Conservation (phyloP, 1,140 invertebrate genomes). For the Probaryconus sp. region DNA sequence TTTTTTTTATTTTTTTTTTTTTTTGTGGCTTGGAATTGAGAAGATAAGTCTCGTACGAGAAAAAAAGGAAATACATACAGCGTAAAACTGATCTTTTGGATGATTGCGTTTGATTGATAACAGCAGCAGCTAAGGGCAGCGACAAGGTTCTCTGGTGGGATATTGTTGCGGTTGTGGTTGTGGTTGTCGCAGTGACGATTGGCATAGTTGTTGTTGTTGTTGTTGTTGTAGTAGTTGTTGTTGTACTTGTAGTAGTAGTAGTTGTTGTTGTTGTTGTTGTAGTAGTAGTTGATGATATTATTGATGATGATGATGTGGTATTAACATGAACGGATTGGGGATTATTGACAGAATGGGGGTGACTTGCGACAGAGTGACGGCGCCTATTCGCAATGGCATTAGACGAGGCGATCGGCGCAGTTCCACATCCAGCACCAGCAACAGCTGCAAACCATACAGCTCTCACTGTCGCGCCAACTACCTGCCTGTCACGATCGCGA, state of each 20-base stretch:
- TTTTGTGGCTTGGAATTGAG: slow-evolving; percentile 6
- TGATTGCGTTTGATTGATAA: slow-evolving; percentile 78
- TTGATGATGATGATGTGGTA: slow-evolving; percentile 66
- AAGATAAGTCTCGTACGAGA: slow-evolving; percentile 24
- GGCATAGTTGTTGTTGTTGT: slow-evolving; percentile 60
- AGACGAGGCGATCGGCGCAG: slow-evolving; percentile 70
- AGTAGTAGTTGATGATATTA: slow-evolving; percentile 57
- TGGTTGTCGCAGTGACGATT: slow-evolving; percentile 57
- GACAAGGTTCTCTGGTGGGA: slow-evolving; percentile 83
- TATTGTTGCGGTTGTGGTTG: slow-evolving; percentile 72
- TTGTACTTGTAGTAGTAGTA: slow-evolving; percentile 33
- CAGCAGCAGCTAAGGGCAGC: slow-evolving; percentile 80
- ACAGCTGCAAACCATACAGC: slow-evolving; percentile 75
- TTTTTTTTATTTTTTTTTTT: background rate
- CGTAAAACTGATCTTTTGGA: slow-evolving; percentile 77
- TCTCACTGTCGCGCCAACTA: slow-evolving; percentile 68
- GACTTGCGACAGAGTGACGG: slow-evolving; percentile 77
- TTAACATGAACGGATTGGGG: slow-evolving; percentile 73
- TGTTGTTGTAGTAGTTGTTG: slow-evolving; percentile 30
- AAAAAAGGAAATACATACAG: slow-evolving; percentile 68
- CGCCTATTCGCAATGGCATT: slow-evolving; percentile 75
- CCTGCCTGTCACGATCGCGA: slow-evolving; percentile 19
- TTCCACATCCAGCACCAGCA: slow-evolving; percentile 73
- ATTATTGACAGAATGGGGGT: slow-evolving; percentile 75
- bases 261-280: slow-evolving; percentile 52